phyloP scores from a whole-genome alignment of 2,888 invertebrate genomes.

The Drosophila imparisetae region DNA sequence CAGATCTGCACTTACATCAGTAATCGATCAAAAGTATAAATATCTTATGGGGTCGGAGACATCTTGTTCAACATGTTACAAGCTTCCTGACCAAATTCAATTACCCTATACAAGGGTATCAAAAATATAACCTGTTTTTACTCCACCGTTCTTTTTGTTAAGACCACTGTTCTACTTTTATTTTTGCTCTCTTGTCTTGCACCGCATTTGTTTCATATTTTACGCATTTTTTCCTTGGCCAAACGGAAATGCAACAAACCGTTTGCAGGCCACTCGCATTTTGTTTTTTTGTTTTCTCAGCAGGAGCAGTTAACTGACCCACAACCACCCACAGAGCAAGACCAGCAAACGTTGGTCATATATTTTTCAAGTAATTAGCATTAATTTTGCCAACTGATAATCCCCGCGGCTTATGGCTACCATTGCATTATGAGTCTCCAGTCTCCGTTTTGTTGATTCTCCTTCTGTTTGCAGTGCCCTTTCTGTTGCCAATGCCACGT shows the following conservation, averaged over 20 bases:
- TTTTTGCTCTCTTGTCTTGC: conserved; percentile 45
- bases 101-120: neutral
- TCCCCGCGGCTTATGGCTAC: conserved; percentile 55
- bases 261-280: conserved; percentile 35
- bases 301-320: neutral
- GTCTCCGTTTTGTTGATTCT: conserved; percentile 9
- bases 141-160: neutral
- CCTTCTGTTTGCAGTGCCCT: conserved; percentile 7
- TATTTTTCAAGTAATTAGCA: conserved; percentile 83
- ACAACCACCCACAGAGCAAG: neutral
- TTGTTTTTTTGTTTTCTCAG: neutral
- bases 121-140: neutral
- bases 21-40: neutral
- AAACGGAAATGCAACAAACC: conserved; percentile 66
- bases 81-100: neutral
- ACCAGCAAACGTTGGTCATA: conserved; percentile 67
- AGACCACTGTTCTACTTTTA: conserved; percentile 49
- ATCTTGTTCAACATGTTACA: neutral
- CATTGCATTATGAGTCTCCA: conserved; percentile 36
- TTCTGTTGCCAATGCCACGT: conserved; percentile 12
- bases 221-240: conserved; percentile 51
- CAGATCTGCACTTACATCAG: neutral
- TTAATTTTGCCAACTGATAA: conserved; percentile 82
- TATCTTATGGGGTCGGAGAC: neutral
- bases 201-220: conserved; percentile 69